A percentile compares a stretch with the other conserved stretches of the same genome.
Evolutionary conservation across 2,888 invertebrate genomes (phyloP).

Genomic region (Teleiodes luculella): DNA sequence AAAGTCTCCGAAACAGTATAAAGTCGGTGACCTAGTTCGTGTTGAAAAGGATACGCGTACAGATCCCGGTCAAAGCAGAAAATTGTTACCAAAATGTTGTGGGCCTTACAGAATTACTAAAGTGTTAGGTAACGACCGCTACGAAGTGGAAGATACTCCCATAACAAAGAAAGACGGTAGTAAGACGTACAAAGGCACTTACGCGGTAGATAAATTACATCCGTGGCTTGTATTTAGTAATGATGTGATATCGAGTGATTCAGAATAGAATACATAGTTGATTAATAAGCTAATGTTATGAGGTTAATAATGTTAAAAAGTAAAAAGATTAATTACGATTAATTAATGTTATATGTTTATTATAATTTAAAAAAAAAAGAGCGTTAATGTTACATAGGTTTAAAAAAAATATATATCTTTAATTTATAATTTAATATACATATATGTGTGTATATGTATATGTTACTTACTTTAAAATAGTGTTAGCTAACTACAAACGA

Average conservation of each 20-base stretch:
- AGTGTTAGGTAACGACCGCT: not conserved
- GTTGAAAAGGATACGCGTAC: conserved; percentile 17
- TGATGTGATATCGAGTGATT: conserved; percentile 1
- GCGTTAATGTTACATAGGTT: too few species aligned
- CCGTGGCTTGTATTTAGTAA: conserved; percentile 12
- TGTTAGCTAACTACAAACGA: too few species aligned
- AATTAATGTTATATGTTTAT: too few species aligned
- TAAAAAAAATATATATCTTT: too few species aligned
- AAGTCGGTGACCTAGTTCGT: conserved; percentile 23
- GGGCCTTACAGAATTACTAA: not conserved
- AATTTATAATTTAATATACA: too few species aligned
- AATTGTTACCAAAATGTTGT: not conserved
- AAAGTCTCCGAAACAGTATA: conserved; percentile 15
- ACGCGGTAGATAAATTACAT: conserved; percentile 10
- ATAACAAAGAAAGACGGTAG: not conserved
- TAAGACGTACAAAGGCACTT: not conserved
- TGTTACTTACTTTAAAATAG: too few species aligned
- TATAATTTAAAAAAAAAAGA: too few species aligned
- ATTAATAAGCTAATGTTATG: not conserved
- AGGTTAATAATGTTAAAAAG: not conserved
- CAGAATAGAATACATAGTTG: not conserved
- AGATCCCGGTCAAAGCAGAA: not conserved
- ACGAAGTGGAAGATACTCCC: conserved; percentile 8
- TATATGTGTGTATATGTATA: too few species aligned
- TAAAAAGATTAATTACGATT: not conserved